Conservation (phyloP, 2,113 vertebrate genomes). For the Anolis carolinensis region DNA sequence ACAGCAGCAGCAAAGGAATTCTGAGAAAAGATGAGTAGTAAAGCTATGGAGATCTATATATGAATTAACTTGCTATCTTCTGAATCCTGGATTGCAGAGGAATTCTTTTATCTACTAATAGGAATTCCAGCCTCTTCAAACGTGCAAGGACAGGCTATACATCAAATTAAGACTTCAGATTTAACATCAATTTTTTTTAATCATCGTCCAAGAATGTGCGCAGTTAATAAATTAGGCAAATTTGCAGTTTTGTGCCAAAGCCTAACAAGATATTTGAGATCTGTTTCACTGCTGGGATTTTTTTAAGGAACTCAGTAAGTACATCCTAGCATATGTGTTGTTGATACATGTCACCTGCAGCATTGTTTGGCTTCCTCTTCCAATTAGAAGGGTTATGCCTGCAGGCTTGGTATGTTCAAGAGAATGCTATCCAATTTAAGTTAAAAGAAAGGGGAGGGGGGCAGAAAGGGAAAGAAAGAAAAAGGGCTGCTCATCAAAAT, state of each 20-base stretch:
- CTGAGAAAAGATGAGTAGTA: background rate
- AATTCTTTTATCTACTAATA: background rate
- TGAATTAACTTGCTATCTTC: slow-evolving; percentile 13
- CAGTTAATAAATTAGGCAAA: slow-evolving; percentile 9
- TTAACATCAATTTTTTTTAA: slow-evolving; percentile 16
- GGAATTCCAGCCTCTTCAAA: background rate
- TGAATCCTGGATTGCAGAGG: background rate
- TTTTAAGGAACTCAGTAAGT: background rate
- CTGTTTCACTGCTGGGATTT: background rate
- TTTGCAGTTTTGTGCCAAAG: background rate
- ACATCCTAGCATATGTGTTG: background rate
- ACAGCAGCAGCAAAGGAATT: background rate
- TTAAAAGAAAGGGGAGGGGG: slow-evolving; percentile 17
- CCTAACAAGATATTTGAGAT: slow-evolving; percentile 8
- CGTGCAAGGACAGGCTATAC: slow-evolving; percentile 18
- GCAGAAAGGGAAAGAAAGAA: background rate
- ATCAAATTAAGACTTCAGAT: slow-evolving; percentile 15
- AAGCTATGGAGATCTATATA: background rate
- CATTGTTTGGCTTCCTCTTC: slow-evolving; percentile 13
- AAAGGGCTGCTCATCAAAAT: slow-evolving; percentile 22
- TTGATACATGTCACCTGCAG: slow-evolving; percentile 19
- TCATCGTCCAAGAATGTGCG: background rate
- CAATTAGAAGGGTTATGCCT: slow-evolving; percentile 11
- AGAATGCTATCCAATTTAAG: background rate
- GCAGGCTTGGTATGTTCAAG: background rate